These are phyloP conservation scores for Cephus spinipes DNA, from an alignment of 2,888 invertebrate species.

Conservation along the genomic window DNA sequence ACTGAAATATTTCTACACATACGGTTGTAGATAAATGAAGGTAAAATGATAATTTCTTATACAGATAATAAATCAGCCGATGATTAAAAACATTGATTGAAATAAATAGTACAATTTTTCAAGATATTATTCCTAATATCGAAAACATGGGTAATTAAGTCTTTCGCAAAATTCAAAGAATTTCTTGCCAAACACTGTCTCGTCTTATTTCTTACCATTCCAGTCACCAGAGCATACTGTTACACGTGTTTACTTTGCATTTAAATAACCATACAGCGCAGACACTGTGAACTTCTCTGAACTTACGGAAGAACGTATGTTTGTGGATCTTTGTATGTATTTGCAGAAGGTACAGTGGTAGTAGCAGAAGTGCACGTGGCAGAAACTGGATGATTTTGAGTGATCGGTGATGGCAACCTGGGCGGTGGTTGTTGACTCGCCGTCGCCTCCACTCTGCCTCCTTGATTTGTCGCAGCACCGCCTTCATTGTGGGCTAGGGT, in stretches of 20 bases:
- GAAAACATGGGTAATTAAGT: no score
- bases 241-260: background rate
- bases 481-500: slow-evolving; percentile 68
- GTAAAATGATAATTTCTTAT: background rate
- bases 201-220: background rate
- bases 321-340: slow-evolving; percentile 59
- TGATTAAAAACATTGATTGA: background rate
- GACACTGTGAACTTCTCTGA: background rate
- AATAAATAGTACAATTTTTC: background rate
- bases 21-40: background rate
- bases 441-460: slow-evolving; percentile 49
- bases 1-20: background rate
- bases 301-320: slow-evolving; percentile 64
- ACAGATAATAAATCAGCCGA: background rate
- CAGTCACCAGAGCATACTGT: background rate
- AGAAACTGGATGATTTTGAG: slow-evolving; percentile 54
- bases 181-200: background rate
- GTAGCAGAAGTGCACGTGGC: slow-evolving; percentile 53
- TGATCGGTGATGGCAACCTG: slow-evolving; percentile 51
- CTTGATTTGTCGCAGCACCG: slow-evolving; percentile 49
- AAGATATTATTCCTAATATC: background rate
- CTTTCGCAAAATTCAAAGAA: background rate
- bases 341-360: slow-evolving; percentile 51
- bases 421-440: slow-evolving; percentile 44
- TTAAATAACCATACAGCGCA: background rate